A percentile compares a stretch with the other conserved stretches of the same genome.
Evolutionary conservation across 2,888 invertebrate genomes (phyloP).

Genomic region (Luffia ferchaultella): DNA sequence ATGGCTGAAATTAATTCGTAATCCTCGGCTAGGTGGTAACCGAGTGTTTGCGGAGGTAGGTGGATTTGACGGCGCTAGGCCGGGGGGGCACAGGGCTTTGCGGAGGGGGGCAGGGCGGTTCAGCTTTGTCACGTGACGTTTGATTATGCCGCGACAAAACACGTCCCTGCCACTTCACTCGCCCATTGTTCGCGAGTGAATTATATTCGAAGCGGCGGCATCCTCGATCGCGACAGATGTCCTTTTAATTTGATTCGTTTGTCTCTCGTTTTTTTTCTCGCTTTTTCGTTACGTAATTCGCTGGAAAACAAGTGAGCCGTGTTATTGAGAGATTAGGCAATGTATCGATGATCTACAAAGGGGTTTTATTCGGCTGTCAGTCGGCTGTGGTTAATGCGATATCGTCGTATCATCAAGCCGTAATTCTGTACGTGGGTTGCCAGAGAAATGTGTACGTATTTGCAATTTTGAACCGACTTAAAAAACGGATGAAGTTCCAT

Average conservation of each 20-base stretch:
- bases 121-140: conserved; percentile 12
- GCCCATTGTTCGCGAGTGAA: neutral
- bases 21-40: conserved; percentile 28
- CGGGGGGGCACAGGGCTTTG: neutral
- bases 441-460: too few relatives aligned
- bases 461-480: too few relatives aligned
- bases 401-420: neutral
- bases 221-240: conserved; percentile 3
- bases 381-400: neutral
- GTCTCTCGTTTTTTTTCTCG: conserved; percentile 1
- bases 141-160: conserved; percentile 10
- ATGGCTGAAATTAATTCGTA: conserved; percentile 25
- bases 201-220: neutral
- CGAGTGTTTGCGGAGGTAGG: conserved; percentile 26
- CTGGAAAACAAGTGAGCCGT: neutral
- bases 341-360: neutral
- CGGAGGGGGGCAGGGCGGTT: neutral
- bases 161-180: conserved; percentile 3
- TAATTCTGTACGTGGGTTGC: neutral
- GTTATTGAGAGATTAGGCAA: neutral
- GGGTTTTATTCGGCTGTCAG: neutral
- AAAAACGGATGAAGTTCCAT: too few relatives aligned
- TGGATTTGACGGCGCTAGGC: conserved; percentile 4
- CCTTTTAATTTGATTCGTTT: conserved; percentile 5
- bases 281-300: neutral